phyloP scores from a whole-genome alignment of 2,888 invertebrate genomes.

The Drosophila subquinaria region DNA sequence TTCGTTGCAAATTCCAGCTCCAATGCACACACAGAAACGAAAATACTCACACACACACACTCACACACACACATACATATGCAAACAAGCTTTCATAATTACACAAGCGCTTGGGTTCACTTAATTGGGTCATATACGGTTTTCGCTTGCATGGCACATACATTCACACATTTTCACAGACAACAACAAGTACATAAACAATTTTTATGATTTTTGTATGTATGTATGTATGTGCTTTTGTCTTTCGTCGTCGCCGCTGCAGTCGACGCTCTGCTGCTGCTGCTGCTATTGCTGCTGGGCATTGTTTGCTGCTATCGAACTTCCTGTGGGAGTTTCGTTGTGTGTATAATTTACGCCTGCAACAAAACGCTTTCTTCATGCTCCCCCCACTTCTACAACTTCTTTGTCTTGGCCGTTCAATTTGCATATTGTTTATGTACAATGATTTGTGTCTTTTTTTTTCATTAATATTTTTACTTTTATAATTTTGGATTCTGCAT shows the following conservation, averaged over 20 bases:
- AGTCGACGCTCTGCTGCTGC: conserved; percentile 26
- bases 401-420: conserved; percentile 26
- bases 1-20: conserved; percentile 79
- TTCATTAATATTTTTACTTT: conserved; percentile 42
- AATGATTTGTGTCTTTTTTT: conserved; percentile 52
- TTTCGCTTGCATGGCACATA: conserved; percentile 64
- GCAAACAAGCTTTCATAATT: conserved; percentile 72
- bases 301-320: conserved; percentile 73
- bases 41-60: conserved; percentile 33
- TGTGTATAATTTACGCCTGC: conserved; percentile 66
- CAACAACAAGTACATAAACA: conserved; percentile 23
- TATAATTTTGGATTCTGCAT: conserved; percentile 11
- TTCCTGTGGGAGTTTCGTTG: conserved; percentile 77
- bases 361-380: conserved; percentile 65
- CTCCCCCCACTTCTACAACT: conserved; percentile 1
- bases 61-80: conserved; percentile 38
- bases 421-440: conserved; percentile 61
- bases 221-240: conserved; percentile 46
- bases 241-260: conserved; percentile 38
- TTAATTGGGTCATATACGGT: conserved; percentile 83
- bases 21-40: conserved; percentile 67
- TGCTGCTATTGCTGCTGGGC: conserved; percentile 36
- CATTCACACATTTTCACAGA: conserved; percentile 19
- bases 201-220: conserved; percentile 48
- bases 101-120: conserved; percentile 76